Conservation (phyloP, 2,113 vertebrate species). For the Prolemur simus region DNA sequence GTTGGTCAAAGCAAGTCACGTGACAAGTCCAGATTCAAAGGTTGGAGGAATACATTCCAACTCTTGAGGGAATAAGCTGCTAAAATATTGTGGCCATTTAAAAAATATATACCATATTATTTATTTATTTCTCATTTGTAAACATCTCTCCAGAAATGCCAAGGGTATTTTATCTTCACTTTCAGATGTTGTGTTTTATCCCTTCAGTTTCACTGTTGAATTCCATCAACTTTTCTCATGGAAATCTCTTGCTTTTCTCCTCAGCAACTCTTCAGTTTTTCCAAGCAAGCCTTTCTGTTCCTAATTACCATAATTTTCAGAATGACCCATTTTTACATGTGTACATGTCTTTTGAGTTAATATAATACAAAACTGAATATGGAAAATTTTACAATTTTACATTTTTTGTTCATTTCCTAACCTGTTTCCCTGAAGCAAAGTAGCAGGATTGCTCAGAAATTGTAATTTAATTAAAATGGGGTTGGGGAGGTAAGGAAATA, state of each 20-base stretch:
- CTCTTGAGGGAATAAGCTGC: background rate
- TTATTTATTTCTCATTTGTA: conserved; percentile 49
- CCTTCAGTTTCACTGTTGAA: conserved; percentile 18
- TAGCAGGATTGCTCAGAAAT: background rate
- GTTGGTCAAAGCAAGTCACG: background rate
- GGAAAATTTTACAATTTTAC: conserved; percentile 13
- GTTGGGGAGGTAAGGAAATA: background rate
- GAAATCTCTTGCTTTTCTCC: background rate
- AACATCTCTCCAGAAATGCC: conserved; percentile 56
- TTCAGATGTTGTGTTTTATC: conserved; percentile 52
- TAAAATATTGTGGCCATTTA: background rate
- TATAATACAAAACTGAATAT: conserved; percentile 6
- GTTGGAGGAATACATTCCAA: background rate
- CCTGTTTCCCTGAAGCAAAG: background rate
- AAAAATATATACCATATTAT: conserved; percentile 32
- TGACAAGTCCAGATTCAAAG: background rate
- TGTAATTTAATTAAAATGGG: conserved; percentile 24
- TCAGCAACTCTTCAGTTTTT: background rate
- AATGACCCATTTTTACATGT: background rate
- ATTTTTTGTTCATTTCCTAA: conserved; percentile 42
- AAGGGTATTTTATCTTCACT: conserved; percentile 46
- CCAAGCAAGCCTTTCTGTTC: background rate
- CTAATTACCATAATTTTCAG: background rate
- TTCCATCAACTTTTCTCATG: background rate
- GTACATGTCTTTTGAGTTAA: background rate